Conservation (phyloP, 37 sponge, comb jelly and placozoan species). For the Oscarella lobularis region DNA sequence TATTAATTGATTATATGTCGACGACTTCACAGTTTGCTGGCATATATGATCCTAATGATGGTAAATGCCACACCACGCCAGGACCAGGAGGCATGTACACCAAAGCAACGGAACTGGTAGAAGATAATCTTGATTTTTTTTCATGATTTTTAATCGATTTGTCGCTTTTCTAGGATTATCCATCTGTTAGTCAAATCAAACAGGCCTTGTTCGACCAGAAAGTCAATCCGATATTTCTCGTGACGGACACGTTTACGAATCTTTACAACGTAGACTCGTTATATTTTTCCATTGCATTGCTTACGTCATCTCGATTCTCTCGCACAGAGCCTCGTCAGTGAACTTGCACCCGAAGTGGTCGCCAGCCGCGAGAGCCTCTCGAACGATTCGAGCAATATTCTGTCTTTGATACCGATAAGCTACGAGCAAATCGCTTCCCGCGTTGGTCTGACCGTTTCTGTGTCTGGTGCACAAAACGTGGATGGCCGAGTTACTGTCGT, state of each 20-base stretch:
- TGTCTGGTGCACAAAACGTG: too few relatives aligned
- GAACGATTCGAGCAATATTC: background rate
- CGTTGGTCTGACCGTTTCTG: background rate
- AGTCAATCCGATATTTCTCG: background rate
- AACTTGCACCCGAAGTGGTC: too few relatives aligned
- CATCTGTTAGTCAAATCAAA: background rate
- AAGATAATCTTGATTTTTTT: too few relatives aligned
- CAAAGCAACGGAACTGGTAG: background rate
- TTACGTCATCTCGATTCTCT: background rate
- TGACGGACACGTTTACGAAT: background rate
- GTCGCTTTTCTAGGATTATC: background rate
- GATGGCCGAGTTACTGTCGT: too few relatives aligned
- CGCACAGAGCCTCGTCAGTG: too few relatives aligned
- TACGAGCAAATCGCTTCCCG: too few relatives aligned
- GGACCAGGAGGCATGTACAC: background rate
- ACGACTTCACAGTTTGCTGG: background rate
- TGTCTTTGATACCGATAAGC: background rate
- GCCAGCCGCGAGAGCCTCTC: too few relatives aligned
- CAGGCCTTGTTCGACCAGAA: background rate
- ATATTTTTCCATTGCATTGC: background rate
- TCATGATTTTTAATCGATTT: too few relatives aligned
- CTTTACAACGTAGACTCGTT: background rate
- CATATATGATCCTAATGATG: background rate
- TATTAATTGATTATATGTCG: background rate
- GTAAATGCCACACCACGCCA: background rate